Conservation (phyloP, 2,797 vertebrate genomes). For the Sciaenops ocellatus region DNA sequence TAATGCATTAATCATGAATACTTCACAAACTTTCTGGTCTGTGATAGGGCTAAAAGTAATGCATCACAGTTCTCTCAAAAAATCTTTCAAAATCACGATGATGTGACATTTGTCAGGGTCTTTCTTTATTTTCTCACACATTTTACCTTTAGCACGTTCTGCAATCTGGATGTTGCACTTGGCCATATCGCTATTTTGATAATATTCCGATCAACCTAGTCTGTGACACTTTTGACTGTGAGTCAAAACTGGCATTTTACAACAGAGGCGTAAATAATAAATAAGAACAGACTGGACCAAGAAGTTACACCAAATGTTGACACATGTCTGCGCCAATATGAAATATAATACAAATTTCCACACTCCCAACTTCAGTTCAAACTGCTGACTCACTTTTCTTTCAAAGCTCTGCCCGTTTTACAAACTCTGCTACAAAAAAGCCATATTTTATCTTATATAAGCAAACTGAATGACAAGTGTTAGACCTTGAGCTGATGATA, state of each 20-base stretch:
- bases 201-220: too few relatives aligned
- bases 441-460: slow-evolving; percentile 13
- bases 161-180: too few relatives aligned
- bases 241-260: neutral
- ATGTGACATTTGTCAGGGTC: too few relatives aligned
- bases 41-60: neutral
- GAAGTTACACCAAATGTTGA: neutral
- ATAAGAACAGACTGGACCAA: neutral
- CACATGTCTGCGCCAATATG: neutral
- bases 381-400: slow-evolving; percentile 4
- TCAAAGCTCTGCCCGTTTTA: neutral
- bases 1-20: neutral
- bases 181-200: too few relatives aligned
- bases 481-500: slow-evolving; percentile 34
- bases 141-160: neutral
- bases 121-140: too few relatives aligned
- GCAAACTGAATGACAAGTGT: slow-evolving; percentile 21
- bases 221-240: neutral
- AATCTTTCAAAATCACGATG: too few relatives aligned
- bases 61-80: too few relatives aligned
- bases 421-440: neutral
- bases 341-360: neutral
- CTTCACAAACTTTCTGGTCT: neutral
- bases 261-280: neutral
- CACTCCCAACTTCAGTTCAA: slow-evolving; percentile 4